Evolutionary conservation across 2,797 vertebrate species (phyloP).

Genomic region (Ispidina lecontei): DNA sequence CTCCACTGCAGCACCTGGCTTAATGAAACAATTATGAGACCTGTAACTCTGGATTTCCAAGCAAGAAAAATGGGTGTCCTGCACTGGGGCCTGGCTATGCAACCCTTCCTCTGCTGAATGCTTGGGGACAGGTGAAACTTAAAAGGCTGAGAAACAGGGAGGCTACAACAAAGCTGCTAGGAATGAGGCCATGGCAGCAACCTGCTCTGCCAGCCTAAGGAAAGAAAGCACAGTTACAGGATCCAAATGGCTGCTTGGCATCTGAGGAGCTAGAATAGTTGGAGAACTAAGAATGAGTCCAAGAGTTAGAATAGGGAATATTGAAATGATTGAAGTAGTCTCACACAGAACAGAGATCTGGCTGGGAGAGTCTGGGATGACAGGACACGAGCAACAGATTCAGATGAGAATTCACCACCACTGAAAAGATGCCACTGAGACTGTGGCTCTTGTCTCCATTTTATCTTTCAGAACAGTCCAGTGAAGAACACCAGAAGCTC

Average conservation of each 20-base stretch:
- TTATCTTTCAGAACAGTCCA: neutral
- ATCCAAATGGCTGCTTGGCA: neutral
- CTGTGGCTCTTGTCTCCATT: neutral
- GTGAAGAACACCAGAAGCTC: neutral
- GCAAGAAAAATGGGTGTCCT: neutral
- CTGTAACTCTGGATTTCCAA: neutral
- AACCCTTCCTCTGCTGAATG: neutral
- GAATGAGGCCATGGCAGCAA: neutral
- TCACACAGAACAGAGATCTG: neutral
- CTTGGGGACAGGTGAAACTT: neutral
- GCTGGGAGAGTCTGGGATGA: neutral
- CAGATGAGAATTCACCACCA: neutral
- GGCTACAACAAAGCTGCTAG: neutral
- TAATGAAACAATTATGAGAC: constrained; percentile 62
- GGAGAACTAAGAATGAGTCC: neutral
- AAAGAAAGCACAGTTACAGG: neutral
- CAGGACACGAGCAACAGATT: neutral
- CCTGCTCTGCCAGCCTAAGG: neutral
- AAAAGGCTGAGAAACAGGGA: neutral
- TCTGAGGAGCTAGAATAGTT: neutral
- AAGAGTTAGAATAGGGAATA: neutral
- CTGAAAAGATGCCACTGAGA: neutral
- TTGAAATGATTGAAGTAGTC: neutral
- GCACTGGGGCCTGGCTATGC: neutral
- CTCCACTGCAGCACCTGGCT: neutral